These are phyloP conservation scores for Parazoanthus darwini DNA, from an alignment of 92 coral and sea anemone genomes.

Conservation along the genomic window DNA sequence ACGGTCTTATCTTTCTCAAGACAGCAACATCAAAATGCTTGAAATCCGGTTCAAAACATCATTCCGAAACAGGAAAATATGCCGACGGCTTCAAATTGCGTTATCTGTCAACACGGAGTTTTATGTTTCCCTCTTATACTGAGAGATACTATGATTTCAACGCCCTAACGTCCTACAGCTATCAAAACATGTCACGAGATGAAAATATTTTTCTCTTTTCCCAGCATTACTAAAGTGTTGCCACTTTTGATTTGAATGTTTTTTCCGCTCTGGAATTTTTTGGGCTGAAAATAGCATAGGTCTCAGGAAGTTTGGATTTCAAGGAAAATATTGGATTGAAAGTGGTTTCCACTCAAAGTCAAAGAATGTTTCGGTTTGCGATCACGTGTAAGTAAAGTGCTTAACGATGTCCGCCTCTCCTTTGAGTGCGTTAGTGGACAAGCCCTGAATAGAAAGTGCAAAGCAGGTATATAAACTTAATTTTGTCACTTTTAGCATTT, in stretches of 20 bases:
- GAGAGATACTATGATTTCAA: neutral
- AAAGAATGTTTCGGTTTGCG: too few species aligned
- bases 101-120: neutral
- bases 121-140: neutral
- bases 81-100: neutral
- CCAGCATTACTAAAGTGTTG: neutral
- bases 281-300: constrained; percentile 15
- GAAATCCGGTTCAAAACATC: neutral
- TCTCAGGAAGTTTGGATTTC: constrained; percentile 29
- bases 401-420: neutral
- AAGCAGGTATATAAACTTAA: neutral
- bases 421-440: neutral
- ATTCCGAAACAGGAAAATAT: constrained; percentile 10
- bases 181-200: neutral
- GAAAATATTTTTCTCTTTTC: neutral
- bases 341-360: neutral
- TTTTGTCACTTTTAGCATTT: neutral
- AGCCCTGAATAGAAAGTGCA: neutral
- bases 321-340: constrained; percentile 29
- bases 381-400: neutral
- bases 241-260: constrained; percentile 8
- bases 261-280: constrained; percentile 23
- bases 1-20: neutral
- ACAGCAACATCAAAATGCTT: neutral
- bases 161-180: neutral